Conservation (phyloP, 92 coral and sea anemone genomes). For the Siderastrea radians region DNA sequence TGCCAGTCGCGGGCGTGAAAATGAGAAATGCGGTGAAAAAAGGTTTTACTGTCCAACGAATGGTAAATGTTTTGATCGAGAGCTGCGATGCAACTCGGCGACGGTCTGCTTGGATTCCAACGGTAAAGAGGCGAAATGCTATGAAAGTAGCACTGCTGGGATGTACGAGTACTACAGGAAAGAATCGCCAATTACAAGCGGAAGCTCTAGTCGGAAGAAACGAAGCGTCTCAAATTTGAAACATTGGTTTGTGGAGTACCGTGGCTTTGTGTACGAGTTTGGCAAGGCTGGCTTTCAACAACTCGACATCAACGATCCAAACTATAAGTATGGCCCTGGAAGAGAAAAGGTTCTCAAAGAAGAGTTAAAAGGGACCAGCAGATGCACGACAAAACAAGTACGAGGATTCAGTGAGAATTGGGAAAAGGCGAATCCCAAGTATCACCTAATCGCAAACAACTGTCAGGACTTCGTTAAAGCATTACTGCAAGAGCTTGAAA, state of each 20-base stretch:
- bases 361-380: conserved; percentile 20
- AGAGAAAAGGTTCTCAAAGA: conserved; percentile 1
- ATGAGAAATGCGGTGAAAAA: conserved; percentile 28
- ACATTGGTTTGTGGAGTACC: conserved; percentile 60
- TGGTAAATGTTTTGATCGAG: conserved; percentile 14
- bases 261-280: conserved; percentile 66
- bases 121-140: conserved; percentile 34
- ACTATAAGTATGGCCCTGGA: conserved; percentile 54
- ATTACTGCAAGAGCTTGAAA: background rate
- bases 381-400: conserved; percentile 47
- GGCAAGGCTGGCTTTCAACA: conserved; percentile 33
- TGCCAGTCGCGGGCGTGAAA: background rate
- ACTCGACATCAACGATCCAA: conserved; percentile 57
- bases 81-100: conserved; percentile 26
- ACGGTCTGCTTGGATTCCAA: conserved; percentile 24
- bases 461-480: conserved; percentile 26
- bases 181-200: background rate
- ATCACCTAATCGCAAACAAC: background rate
- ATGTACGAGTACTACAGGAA: conserved; percentile 27
- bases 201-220: conserved; percentile 21
- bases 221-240: background rate
- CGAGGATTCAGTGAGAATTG: background rate
- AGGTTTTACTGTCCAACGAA: conserved; percentile 38
- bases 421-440: background rate
- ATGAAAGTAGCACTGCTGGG: conserved; percentile 28